Base-by-base conservation (phyloP, 2,113 vertebrate species). In the Pongo abelii region DNA sequence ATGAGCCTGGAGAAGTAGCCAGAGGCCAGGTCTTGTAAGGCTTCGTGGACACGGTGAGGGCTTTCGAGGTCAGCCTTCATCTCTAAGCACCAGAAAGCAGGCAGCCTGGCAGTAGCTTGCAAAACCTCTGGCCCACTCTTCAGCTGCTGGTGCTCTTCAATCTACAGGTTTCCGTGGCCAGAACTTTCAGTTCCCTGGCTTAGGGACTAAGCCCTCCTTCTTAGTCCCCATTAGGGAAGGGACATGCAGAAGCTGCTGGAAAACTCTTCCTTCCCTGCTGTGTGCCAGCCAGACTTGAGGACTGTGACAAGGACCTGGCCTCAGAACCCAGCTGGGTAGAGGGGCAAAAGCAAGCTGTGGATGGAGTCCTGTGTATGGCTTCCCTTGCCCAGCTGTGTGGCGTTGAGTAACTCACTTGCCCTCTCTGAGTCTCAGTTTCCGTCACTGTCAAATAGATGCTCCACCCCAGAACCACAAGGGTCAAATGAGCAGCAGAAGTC, bases 391-490 rank as follows among this genome's bases (percentile, higher is more conserved):
- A 3, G 35, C 83, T 84, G 52, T 64, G 70, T 32, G 88, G 69
- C 59, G 77, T 93, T 2, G 20, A 64, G 70, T 40, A 50, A 64
- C 55, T 22, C 1, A 5, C n/a, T 43, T 46, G 30, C 57, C 48
- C 57, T 91, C 57, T 70, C 81, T 61, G 75, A 77, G 87, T 50
- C 67, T 79, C 78, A 64, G 27, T 6, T 43, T 25, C 22, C 72
- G 30, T 30, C 35, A 8, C 0, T 20, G 32, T 75, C 84, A 30
- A 55, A 67, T 1, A 38, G 52, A 50, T 4, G 6, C 48, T 61
- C 55, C 12, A 38, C 43, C 48, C 2, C 52, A 50, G 81, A 87
- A 61, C 14, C 9, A 5, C 0, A 7, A 57, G 59, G 13, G 13
- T 25, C 77, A 52, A 78, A n/a, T 11, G 64, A 88, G 43, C 61